phyloP scores from a whole-genome alignment of 2,797 vertebrate genomes.

The Rhinella marina region DNA sequence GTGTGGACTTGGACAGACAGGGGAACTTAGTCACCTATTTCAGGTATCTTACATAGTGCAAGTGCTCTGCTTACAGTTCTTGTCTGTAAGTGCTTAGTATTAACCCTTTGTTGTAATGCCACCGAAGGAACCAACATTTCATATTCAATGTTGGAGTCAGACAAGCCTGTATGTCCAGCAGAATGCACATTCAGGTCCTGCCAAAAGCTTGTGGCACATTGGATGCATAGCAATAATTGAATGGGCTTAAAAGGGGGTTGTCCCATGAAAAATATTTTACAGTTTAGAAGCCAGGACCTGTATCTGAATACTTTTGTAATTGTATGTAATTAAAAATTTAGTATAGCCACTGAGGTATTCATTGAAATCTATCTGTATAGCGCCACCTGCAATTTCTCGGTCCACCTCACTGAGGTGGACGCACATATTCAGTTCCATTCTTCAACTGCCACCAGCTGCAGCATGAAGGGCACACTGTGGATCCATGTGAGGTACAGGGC shows the following conservation, averaged over 20 bases:
- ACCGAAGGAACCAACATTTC: background rate
- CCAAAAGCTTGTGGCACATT: background rate
- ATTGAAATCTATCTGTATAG: too few relatives aligned
- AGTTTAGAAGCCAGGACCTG: too few relatives aligned
- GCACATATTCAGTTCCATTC: too few relatives aligned
- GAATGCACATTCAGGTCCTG: background rate
- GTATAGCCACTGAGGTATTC: too few relatives aligned
- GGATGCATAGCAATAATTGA: background rate
- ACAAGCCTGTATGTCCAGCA: conserved; percentile 4
- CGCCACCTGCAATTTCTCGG: too few relatives aligned
- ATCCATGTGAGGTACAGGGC: too few relatives aligned
- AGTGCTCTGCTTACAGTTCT: conserved; percentile 29
- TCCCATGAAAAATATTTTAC: too few relatives aligned
- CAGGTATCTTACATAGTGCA: background rate
- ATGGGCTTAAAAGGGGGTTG: background rate
- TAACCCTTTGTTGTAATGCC: conserved; percentile 18
- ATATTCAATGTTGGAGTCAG: background rate
- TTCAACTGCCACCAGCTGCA: too few relatives aligned
- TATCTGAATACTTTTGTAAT: too few relatives aligned
- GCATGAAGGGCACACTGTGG: too few relatives aligned
- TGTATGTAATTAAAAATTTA: too few relatives aligned
- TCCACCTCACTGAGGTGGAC: too few relatives aligned
- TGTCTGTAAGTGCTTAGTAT: conserved; percentile 52
- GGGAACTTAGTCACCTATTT: background rate
- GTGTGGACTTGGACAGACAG: background rate